A percentile compares a stretch with the other conserved stretches of the same genome.
These are phyloP conservation scores for Halcyon senegalensis DNA, from an alignment of 2,113 vertebrate genomes.

Conservation along the genomic window DNA sequence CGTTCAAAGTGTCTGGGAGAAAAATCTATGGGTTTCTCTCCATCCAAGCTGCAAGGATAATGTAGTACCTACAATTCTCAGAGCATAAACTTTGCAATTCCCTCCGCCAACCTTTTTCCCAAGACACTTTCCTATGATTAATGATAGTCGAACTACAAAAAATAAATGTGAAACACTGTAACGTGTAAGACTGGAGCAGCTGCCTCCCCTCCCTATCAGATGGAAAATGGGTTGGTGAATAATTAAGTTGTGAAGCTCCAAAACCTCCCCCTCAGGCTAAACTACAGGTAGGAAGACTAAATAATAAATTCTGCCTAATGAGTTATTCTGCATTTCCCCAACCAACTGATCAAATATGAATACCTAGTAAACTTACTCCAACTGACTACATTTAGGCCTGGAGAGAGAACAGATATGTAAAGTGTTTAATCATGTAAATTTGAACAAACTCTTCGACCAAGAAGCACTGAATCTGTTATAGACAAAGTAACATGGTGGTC, in stretches of 20 bases:
- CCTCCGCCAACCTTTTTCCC: background rate
- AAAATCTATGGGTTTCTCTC: conserved; percentile 39
- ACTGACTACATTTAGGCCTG: conserved; percentile 22
- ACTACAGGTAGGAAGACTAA: conserved; percentile 4
- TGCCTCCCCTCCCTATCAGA: conserved; percentile 40
- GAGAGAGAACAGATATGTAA: background rate
- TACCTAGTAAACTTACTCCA: conserved; percentile 16
- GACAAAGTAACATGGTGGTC: background rate
- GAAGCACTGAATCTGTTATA: background rate
- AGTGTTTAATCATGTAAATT: background rate
- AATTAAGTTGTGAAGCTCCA: conserved; percentile 47
- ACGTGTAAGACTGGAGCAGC: background rate
- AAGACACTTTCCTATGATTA: conserved; percentile 49
- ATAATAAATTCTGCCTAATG: conserved; percentile 51
- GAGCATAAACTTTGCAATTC: conserved; percentile 34
- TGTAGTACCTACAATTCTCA: background rate
- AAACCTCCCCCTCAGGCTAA: conserved; percentile 23
- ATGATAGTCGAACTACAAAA: conserved; percentile 60
- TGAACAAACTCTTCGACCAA: background rate
- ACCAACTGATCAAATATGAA: conserved; percentile 55
- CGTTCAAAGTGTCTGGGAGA: conserved; percentile 42
- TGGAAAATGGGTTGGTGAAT: conserved; percentile 36
- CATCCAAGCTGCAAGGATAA: conserved; percentile 21
- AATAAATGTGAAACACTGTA: conserved; percentile 30
- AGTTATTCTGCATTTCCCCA: conserved; percentile 49